Evolutionary conservation across 2,888 invertebrate genomes (phyloP), one percentile per base, ranked within the genome.

Genomic region (Clistopyga incitator): DNA sequence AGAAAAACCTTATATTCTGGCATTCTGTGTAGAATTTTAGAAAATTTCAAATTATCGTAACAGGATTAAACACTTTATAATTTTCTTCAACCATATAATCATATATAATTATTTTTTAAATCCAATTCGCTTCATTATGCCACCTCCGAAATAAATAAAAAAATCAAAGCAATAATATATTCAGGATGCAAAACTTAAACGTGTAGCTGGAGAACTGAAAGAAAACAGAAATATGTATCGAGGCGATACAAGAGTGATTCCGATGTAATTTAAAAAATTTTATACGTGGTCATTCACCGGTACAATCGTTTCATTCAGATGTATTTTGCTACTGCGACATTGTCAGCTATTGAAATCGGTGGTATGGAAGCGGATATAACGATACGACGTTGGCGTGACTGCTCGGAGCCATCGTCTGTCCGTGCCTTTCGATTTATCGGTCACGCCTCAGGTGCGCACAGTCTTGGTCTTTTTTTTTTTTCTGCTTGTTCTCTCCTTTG

Each of bases 341-440:
- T 61, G 34, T 45, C 65, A 67, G 15, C 6, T 25, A 4, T 11
- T 50, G 38, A 34, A 13, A 25, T 64, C 23, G 54, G 18, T 20
- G 45, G 6, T 50, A 64, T 54, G 25, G 29, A 6, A 45, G 75
- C 67, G 80, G 6, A 25, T 25, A 56, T 56, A 56, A 56, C 56
- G n/a, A 38, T 38, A 38, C 68, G 82, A 61, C 75, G 68, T 78
- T 68, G 72, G 50, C 74, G 81, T 85, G 82, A 87, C 86, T 78
- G 77, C 75, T 84, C 83, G 84, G 76, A 85, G 86, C 88, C 86
- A 89, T 88, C 88, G 88, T 76, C 82, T 84, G 86, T 84, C 84
- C 78, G 85, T 85, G 84, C 85, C 86, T 84, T 86, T 89, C 87
- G 89, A 87, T 87, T 88, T 87, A 89, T 88, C 89, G 88, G 88